Percentiles rank a stretch among this genome's conserved stretches.
These are phyloP conservation scores for Bostrychus sinensis DNA, from an alignment of 2,113 vertebrate species.

Conservation along the genomic window DNA sequence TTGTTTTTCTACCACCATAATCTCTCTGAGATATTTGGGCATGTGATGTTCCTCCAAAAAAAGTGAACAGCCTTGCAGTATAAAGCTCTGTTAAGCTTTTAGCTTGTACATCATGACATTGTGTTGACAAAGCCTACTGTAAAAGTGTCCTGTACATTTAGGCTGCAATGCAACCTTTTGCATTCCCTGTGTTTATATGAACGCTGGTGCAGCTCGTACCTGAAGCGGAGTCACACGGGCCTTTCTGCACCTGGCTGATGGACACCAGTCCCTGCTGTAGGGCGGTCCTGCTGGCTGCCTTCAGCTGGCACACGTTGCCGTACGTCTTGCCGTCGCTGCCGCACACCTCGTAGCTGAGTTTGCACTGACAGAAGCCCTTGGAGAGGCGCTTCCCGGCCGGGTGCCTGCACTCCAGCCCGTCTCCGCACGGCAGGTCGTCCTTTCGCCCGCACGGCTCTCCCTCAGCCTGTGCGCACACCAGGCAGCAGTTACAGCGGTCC, in stretches of 20 bases:
- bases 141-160: too few species aligned
- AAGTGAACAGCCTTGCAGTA: too few species aligned
- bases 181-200: too few species aligned
- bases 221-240: conserved; percentile 81
- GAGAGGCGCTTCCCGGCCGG: conserved; percentile 75
- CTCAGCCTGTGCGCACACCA: conserved; percentile 88
- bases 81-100: too few species aligned
- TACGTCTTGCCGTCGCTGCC: conserved; percentile 90
- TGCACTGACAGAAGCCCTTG: conserved; percentile 87
- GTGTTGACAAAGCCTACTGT: too few species aligned
- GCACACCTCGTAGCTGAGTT: conserved; percentile 82
- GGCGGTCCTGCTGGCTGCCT: conserved; percentile 85
- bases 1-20: too few species aligned
- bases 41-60: too few species aligned
- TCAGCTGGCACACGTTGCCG: conserved; percentile 87
- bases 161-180: too few species aligned
- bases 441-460: conserved; percentile 86
- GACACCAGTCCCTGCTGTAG: conserved; percentile 82
- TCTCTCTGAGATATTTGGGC: too few species aligned
- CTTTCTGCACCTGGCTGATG: conserved; percentile 82
- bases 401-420: conserved; percentile 87
- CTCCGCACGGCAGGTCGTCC: conserved; percentile 87
- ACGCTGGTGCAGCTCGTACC: conserved; percentile 84
- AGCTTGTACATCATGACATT: too few species aligned
- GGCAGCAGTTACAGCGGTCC: conserved; percentile 91